phyloP scores from a whole-genome alignment of 2,113 vertebrate species.

The Choloepus hoffmanni region DNA sequence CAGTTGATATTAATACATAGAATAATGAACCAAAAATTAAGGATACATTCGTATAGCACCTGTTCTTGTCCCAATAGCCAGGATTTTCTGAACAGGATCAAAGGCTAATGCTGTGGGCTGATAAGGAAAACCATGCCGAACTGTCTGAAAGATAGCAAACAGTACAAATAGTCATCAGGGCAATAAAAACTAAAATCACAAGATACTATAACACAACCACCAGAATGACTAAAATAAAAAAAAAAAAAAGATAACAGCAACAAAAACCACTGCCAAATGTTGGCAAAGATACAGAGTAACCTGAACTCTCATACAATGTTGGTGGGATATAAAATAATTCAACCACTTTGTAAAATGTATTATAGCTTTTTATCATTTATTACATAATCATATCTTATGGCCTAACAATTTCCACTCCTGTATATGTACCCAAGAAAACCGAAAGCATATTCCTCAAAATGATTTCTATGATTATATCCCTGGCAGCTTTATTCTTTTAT shows the following conservation, averaged over 20 bases:
- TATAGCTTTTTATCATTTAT: neutral
- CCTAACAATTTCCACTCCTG: neutral
- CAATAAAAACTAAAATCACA: constrained; percentile 41
- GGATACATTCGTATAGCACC: constrained; percentile 99
- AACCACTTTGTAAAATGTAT: constrained; percentile 46
- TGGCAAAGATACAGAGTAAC: neutral
- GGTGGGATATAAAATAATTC: constrained; percentile 20
- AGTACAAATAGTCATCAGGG: constrained; percentile 53
- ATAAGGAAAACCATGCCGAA: constrained; percentile 97
- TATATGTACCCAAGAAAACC: neutral
- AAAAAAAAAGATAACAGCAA: neutral
- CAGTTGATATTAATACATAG: constrained; percentile 54
- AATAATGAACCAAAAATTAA: constrained; percentile 84
- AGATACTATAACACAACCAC: neutral
- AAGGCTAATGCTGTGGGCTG: constrained; percentile 97
- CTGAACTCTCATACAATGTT: neutral
- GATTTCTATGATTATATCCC: neutral
- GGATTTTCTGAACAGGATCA: constrained; percentile 98
- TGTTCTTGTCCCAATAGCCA: constrained; percentile 96
- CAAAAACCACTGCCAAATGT: neutral
- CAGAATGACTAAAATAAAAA: constrained; percentile 1
- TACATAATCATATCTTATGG: neutral
- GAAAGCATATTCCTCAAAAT: constrained; percentile 3
- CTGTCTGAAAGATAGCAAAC: constrained; percentile 91
- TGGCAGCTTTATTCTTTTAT: neutral